Base-by-base conservation (phyloP, 2,888 invertebrate species). In the Chrysodeixis includens region DNA sequence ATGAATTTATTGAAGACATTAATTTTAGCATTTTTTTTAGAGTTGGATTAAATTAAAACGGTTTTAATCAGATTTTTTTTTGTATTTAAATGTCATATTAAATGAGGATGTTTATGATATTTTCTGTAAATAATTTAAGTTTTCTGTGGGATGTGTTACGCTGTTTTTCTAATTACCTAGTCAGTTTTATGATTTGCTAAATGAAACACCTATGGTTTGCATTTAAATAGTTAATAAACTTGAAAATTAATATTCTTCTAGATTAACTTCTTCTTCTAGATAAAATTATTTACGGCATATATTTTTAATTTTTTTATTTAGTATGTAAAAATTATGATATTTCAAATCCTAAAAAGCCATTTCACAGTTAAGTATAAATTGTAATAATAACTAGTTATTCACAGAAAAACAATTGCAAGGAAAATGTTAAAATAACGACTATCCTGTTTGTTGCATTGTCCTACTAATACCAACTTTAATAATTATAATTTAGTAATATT, bases 301-400 rank as follows among this genome's bases (percentile, higher is more conserved):
- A 26, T 2, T 4, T 26, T 26, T 26, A 26, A 4, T 26, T 26
- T 26, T 26, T 26, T 26, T 4, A 26, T 26, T 26, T 26, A 26
- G 26, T 26, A 26, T 26, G 26, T 26, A n/a, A n/a, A n/a, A n/a
- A n/a, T n/a, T n/a, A n/a, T n/a, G n/a, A n/a, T n/a, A n/a, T n/a
- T n/a, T n/a, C n/a, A n/a, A n/a, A n/a, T n/a, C n/a, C n/a, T n/a
- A n/a, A 40, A 10, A 40, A 40, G 7, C 40, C n/a, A 40, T 40
- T n/a, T 40, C n/a, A 40, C 40, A n/a, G 5, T 40, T 40, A n/a
- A 40, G 5, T 40, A n/a, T 40, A n/a, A 40, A 40, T 26, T 26
- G 2, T 26, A 26, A 26, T n/a, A n/a, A 40, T 40, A 57, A 32
- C 70, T 60, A 65, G 71, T 75, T 75, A 75, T 57, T 73, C 40